A percentile compares a stretch with the other conserved stretches of the same genome.
These are phyloP conservation scores for Brachionus asplanchnoidis DNA, from an alignment of 1,140 invertebrate species.

Conservation along the genomic window DNA sequence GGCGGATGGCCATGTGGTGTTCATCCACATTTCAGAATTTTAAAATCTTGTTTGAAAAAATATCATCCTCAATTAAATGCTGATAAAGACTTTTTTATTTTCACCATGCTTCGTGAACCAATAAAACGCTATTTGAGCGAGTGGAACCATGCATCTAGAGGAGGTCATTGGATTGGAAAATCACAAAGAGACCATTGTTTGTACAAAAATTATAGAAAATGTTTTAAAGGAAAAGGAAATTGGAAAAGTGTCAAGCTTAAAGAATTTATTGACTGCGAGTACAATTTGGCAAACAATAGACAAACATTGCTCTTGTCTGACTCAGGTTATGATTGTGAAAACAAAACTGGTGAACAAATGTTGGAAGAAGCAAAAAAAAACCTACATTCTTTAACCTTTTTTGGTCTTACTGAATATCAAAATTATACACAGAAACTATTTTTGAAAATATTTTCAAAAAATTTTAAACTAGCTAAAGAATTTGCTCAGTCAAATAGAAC, in stretches of 20 bases:
- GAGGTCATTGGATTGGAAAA: neutral
- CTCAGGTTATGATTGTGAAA: conserved; percentile 65
- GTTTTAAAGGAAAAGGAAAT: neutral
- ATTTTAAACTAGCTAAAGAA: neutral
- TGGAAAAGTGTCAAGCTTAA: conserved; percentile 59
- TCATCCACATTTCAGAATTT: conserved; percentile 93
- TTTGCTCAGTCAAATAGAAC: neutral
- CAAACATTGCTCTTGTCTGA: no score
- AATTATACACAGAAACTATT: conserved; percentile 61
- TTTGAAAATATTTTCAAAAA: neutral
- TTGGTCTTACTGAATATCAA: conserved; percentile 91
- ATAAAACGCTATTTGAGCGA: neutral
- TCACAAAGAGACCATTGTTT: neutral
- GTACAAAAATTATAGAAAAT: neutral
- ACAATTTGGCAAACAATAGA: conserved; percentile 78
- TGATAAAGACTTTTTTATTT: neutral
- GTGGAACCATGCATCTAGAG: neutral
- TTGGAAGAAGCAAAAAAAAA: conserved; percentile 80
- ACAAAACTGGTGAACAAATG: conserved; percentile 63
- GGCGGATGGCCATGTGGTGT: conserved; percentile 99
- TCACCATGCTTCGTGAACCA: conserved; percentile 1
- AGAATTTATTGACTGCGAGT: conserved; percentile 80
- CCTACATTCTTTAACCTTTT: conserved; percentile 87
- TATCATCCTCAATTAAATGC: neutral
- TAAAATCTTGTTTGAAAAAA: conserved; percentile 67